Base-by-base conservation (phyloP, 1,140 invertebrate genomes). In the Solenopsis fugax region DNA sequence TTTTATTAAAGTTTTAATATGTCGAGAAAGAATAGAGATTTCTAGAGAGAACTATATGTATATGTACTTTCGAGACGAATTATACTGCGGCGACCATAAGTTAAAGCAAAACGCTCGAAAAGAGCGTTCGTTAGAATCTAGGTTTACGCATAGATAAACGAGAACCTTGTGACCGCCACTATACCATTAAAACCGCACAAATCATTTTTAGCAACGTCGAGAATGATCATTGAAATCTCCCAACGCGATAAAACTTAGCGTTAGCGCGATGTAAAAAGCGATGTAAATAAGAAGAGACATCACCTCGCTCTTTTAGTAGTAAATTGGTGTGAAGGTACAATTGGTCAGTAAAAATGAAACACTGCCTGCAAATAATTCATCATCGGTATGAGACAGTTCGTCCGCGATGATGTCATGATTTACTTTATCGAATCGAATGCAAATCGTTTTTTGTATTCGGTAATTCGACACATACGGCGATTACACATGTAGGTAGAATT, bases 361-460 rank as follows among this genome's bases (percentile, higher is more conserved):
- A 89, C 87, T 89, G 88, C 88, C 87, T 86, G 71, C 78, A 65
- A 69, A 80, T 81, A 37, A 71, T 56, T 76, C 45, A 77, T 64
- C 48, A 67, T 65, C 56, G 54, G 69, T 41, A 75, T 56, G 41
- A 56, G 73, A 86, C 21, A 60, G 13, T 45, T 80, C 41, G 21
- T 86, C 29, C n/a, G 10, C 41, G 48, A 77, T 10, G 34, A 78
- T 67, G 48, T 10, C 29, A 69, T 34, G 45, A 69, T 84, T 72
- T 72, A 37, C 48, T 29, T 73, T 77, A 85, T 78, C 52, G 62
- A 87, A 89, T 88, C 65, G 65, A 82, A 85, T 72, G 76, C 73
- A 69, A 89, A 77, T 88, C 58, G 58, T 87, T 88, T 86, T 84
- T 85, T 89, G 56, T 88, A 89, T 88, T 67, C 6, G 84, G 69